A percentile compares a stretch with the other conserved stretches of the same genome.
Conservation (phyloP, 2,888 invertebrate genomes). For the Yponomeuta cagnagella region DNA sequence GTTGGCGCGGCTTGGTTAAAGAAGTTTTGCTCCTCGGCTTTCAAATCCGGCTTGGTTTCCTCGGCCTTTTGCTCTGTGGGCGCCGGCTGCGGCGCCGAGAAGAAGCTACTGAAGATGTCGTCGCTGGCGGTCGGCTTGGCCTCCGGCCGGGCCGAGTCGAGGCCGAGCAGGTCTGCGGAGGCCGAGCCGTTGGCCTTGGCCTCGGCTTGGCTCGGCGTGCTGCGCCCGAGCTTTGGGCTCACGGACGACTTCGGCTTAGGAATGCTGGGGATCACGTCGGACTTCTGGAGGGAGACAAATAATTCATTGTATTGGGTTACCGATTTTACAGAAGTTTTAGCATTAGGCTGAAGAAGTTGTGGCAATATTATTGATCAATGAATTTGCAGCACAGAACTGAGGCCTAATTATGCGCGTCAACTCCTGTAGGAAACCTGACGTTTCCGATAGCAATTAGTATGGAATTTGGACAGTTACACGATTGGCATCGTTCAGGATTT, state of each 20-base stretch:
- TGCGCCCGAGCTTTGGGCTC: conserved; percentile 70
- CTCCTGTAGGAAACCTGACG: no score
- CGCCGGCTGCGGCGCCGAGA: conserved; percentile 77
- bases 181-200: conserved; percentile 48
- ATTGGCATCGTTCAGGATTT: no score
- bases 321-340: no score
- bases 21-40: conserved; percentile 90
- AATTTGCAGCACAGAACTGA: no score
- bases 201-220: conserved; percentile 68
- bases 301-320: no score
- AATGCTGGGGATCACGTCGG: conserved; percentile 68
- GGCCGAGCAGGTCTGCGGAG: conserved; percentile 61
- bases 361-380: no score
- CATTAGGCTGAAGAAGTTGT: no score
- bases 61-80: conserved; percentile 45
- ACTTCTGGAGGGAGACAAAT: conserved; percentile 45
- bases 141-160: conserved; percentile 40
- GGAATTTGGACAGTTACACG: no score
- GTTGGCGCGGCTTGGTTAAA: conserved; percentile 87
- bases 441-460: no score
- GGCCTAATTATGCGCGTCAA: no score
- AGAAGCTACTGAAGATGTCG: conserved; percentile 84
- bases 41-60: conserved; percentile 67
- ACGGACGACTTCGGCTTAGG: conserved; percentile 73
- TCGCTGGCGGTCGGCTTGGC: conserved; percentile 63